Evolutionary conservation across 2,888 invertebrate genomes (phyloP), one percentile per base, ranked within the genome.

Genomic region (Sarcophaga subvicina): DNA sequence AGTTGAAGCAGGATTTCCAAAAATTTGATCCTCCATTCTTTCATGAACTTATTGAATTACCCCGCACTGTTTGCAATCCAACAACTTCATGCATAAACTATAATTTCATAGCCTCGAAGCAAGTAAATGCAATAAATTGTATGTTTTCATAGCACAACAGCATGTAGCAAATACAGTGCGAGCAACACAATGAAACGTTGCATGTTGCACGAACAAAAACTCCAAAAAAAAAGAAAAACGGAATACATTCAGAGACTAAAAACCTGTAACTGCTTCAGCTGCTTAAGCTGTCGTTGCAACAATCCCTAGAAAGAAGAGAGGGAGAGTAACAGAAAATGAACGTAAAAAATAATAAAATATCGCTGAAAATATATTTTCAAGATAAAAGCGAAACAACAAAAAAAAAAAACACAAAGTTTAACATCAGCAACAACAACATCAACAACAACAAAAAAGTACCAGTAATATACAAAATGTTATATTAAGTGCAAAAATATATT

Each of bases 91-190:
- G 20, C n/a, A 71, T 37, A 73, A 83, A 62, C 63, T 77, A 73
- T 73, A 80, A 60, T 80, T 83, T 78, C 60, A 73, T 80, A 47
- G 63, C 59, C 60, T 45, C 70, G 5, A 64, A 59, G 47, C 14
- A 60, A 67, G 67, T 75, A 80, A 84, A 37, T 78, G 62, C 47
- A 54, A 84, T 87, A 87, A 87, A 87, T 87, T 81, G 11, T 75
- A 81, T 79, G 45, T 66, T 81, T 83, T 79, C 63, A 78, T 71
- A 49, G 78, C 78, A 84, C 37, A 37, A 37, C 37, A 37, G 8
- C 37, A 37, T 0, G 37, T 37, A 37, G 76, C 37, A 37, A 37
- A 37, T 37, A 37, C 72, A 66, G 66, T 62, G 69, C 27, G 37
- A 80, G 47, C 62, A 70, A 37, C 47, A 71, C 17, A 73, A 62